Evolutionary conservation across 2,888 invertebrate species (phyloP), one percentile per base, ranked within the genome.

Genomic region (Cheilosia vulpina): DNA sequence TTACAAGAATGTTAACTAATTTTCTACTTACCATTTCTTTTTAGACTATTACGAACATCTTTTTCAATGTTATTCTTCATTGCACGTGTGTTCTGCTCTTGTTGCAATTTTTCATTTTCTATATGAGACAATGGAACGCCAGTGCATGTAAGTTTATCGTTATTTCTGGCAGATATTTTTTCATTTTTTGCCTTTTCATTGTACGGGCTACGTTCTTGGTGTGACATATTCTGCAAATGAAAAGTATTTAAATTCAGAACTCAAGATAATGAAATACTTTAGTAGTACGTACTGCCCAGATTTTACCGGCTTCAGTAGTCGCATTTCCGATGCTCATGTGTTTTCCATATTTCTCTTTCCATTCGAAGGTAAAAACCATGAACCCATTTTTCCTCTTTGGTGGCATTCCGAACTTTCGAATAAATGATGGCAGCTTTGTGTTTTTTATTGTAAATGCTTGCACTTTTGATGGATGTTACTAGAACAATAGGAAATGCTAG

Each of bases 41-140:
- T 87, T 4, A 88, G 87, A 19, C 89, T 89, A 0, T 82, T 72
- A 0, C 87, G 72, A 1, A 92, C 89, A 0, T 89, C 89, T 4
- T 80, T 88, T 4, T 91, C 91, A 9, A 89, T 90, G 11, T 77
- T 73, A 7, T 90, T 89, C 41, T 91, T 92, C 89, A 90, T 91
- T 0, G 80, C 41, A 3, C 89, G 77, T 11, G 88, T 65, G 0
- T 55, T 83, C 0, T 88, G 78, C 0, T 88, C 89, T 0, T 77
- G 75, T 0, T 90, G 89, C 2, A 43, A 53, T 13, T 89, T 87
- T 24, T 89, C 88, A 0, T 80, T 88, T 62, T 90, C 89, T 2
- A 90, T 87, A 0, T 65, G 15, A 1, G 89, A 82, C 0, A 92
- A 1, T 0, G 89, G 62, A 5, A 88, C 78, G 0, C 92, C 92